Percentiles rank a stretch among this genome's conserved stretches.
phyloP scores from a whole-genome alignment of 1,140 invertebrate species.

The Papilio xuthus region DNA sequence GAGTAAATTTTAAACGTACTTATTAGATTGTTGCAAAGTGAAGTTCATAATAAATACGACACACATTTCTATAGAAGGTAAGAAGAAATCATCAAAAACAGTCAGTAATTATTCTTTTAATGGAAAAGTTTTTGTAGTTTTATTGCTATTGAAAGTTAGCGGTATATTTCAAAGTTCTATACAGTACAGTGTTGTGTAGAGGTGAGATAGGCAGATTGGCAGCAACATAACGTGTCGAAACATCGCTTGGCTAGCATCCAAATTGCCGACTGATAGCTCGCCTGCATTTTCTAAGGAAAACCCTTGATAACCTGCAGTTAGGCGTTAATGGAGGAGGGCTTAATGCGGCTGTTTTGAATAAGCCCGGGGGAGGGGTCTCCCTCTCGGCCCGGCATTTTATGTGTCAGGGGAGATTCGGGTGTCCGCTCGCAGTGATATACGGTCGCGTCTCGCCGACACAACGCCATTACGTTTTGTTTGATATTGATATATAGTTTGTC shows the following conservation, averaged over 20 bases:
- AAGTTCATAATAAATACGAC: too few relatives aligned
- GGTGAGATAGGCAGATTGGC: constrained; percentile 50
- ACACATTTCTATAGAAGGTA: too few relatives aligned
- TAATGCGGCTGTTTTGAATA: constrained; percentile 69
- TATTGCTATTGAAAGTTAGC: constrained; percentile 40
- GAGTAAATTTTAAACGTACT: neutral
- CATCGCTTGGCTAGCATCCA: constrained; percentile 65
- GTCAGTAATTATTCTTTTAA: too few relatives aligned
- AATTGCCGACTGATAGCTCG: constrained; percentile 55
- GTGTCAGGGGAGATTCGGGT: constrained; percentile 43
- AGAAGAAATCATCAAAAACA: too few relatives aligned
- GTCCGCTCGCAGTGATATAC: constrained; percentile 46
- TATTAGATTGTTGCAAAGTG: neutral
- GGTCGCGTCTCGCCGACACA: constrained; percentile 42
- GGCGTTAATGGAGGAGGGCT: constrained; percentile 59
- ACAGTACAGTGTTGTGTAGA: constrained; percentile 50
- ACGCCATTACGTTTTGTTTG: constrained; percentile 50
- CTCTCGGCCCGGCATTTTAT: constrained; percentile 33
- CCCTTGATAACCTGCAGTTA: constrained; percentile 65
- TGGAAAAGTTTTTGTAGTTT: too few relatives aligned
- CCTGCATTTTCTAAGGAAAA: constrained; percentile 61
- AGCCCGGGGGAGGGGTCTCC: constrained; percentile 43
- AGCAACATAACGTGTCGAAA: constrained; percentile 60
- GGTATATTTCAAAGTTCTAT: constrained; percentile 54
- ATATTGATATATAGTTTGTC: constrained; percentile 46